Base-by-base conservation (phyloP, 2,113 vertebrate species). In the Pardalotus punctatus region DNA sequence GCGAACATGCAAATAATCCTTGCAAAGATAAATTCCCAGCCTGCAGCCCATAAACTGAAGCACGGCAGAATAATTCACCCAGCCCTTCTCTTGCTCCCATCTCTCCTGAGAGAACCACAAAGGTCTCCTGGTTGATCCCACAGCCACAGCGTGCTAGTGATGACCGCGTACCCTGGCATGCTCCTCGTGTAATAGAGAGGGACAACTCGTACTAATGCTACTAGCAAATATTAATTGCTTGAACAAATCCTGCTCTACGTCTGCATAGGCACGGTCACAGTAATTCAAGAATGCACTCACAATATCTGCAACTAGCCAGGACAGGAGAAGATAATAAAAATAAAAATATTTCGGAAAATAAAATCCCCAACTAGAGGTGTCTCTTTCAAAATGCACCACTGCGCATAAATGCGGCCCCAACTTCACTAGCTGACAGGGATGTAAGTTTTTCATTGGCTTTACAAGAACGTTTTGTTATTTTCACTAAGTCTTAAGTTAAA, bases 321-420 rank as follows among this genome's bases (percentile, higher is more conserved):
- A 3, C 10, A 61, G 28, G 6, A 54, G 29, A 66, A 36, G 27
- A 42, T 1, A 45, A 29, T 2, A 45, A 27, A 25, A 50, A 14
- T 2, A 10, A 45, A 64, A 54, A 8, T 4, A 58, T 16, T 61
- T 60, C 36, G 51, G 13, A 20, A 80, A 33, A 47, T 27, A 40
- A 69, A 61, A 42, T 12, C 14, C 21, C 3, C 6, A 35, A 58
- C 19, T 9, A 47, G 14, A 42, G 3, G 6, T 0, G 1, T 28
- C 24, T 31, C 22, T 81, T 81, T 65, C 18, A 81, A 66, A 92
- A 71, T 4, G 12, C 25, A 54, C 0, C 1, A 1, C 24, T 16
- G 4, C 3, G 57, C 18, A 0, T 11, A 73, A 53, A 1, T 2
- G 8, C 13, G 58, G 33, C 22, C 2, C 4, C 27, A 36, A 45